Evolutionary conservation across 2,797 vertebrate species (phyloP).

Genomic region (Macropus fuliginosus): DNA sequence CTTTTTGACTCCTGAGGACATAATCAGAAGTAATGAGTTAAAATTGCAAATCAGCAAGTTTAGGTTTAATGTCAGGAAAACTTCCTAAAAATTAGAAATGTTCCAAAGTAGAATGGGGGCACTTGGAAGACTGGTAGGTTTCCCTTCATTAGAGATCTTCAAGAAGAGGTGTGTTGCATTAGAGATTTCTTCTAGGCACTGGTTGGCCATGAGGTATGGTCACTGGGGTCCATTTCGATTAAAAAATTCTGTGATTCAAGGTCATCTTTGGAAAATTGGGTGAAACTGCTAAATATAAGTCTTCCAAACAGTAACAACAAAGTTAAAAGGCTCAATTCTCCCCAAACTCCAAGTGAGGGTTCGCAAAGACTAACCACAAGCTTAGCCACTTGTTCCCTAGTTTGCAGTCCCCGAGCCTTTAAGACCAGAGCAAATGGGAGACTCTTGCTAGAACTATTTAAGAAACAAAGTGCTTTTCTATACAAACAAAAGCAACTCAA

Average conservation of each 20-base stretch:
- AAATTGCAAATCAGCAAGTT: neutral
- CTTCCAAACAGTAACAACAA: neutral
- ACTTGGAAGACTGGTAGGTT: neutral
- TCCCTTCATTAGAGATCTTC: neutral
- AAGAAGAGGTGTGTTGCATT: neutral
- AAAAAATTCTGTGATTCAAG: neutral
- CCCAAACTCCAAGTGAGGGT: neutral
- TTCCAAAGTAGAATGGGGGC: neutral
- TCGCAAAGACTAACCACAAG: neutral
- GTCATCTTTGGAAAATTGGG: neutral
- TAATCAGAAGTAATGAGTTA: neutral
- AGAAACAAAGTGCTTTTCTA: neutral
- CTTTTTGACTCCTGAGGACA: neutral
- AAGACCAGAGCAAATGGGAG: neutral
- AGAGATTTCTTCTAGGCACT: neutral
- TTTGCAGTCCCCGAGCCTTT: neutral
- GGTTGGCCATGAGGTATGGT: neutral
- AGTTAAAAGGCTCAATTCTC: neutral
- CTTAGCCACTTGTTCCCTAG: neutral
- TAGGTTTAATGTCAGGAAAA: neutral
- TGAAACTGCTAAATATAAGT: neutral
- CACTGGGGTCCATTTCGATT: neutral
- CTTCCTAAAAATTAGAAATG: neutral
- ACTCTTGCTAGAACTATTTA: neutral
- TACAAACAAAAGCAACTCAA: neutral